Percentiles rank a stretch among this genome's conserved stretches.
These are phyloP conservation scores for Blastomussa wellsi DNA, from an alignment of 92 coral and sea anemone genomes.

Conservation along the genomic window DNA sequence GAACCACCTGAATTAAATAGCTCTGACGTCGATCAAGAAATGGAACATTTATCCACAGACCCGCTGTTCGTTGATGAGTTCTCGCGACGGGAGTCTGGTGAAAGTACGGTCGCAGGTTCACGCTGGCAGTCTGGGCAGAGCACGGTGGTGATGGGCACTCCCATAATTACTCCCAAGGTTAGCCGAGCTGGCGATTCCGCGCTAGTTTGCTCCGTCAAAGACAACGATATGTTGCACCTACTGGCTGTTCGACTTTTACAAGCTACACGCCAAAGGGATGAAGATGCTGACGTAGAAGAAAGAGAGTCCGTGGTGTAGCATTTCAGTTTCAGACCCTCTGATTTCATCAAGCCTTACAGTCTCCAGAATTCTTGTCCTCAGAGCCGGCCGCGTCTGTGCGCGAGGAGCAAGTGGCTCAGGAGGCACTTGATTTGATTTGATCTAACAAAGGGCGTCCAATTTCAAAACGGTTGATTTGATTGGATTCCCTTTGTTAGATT, in stretches of 20 bases:
- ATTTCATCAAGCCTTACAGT: not conserved
- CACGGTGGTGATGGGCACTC: constrained; percentile 9
- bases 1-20: not conserved
- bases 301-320: constrained; percentile 19
- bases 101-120: constrained; percentile 30
- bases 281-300: not conserved
- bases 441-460: too few relatives aligned
- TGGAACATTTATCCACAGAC: not conserved
- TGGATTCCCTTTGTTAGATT: too few relatives aligned
- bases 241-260: constrained; percentile 28
- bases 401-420: too few relatives aligned
- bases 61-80: not conserved
- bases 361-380: too few relatives aligned
- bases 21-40: not conserved
- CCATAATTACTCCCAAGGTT: not conserved
- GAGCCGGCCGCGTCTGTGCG: too few relatives aligned
- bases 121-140: constrained; percentile 31
- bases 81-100: constrained; percentile 14
- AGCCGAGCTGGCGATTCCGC: not conserved
- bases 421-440: too few relatives aligned
- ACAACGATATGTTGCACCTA: constrained; percentile 17
- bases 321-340: too few relatives aligned
- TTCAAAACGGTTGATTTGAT: too few relatives aligned
- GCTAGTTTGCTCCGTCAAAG: not conserved
- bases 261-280: constrained; percentile 12